These are phyloP conservation scores for Dorcus hopei DNA, from an alignment of 2,888 invertebrate genomes.

Conservation along the genomic window DNA sequence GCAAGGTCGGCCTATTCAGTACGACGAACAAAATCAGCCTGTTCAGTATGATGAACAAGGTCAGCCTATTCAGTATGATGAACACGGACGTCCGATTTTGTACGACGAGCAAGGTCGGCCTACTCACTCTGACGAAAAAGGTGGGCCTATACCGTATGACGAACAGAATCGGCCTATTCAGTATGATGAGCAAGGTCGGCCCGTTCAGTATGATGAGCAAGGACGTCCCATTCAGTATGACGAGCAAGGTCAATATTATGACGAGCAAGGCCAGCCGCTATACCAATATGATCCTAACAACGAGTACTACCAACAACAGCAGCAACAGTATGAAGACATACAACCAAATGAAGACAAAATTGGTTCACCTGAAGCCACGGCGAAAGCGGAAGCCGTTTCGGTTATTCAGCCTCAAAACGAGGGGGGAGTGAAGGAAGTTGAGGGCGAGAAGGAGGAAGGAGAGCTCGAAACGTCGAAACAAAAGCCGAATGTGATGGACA, in stretches of 20 bases:
- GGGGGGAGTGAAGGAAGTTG: too few species aligned
- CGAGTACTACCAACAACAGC: slow-evolving; percentile 17
- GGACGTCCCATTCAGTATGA: slow-evolving; percentile 10
- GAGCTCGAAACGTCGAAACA: neutral
- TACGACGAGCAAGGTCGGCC: slow-evolving; percentile 20
- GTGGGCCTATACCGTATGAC: slow-evolving; percentile 24
- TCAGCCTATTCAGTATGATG: slow-evolving; percentile 27
- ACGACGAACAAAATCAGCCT: slow-evolving; percentile 20
- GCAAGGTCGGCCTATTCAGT: slow-evolving; percentile 20
- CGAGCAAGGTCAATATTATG: slow-evolving; percentile 32
- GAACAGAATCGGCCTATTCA: slow-evolving; percentile 28
- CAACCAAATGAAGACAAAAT: slow-evolving; percentile 6
- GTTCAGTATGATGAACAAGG: slow-evolving; percentile 26
- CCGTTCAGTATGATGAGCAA: slow-evolving; percentile 14
- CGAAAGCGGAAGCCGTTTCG: neutral
- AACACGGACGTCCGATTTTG: slow-evolving; percentile 17
- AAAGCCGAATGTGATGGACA: slow-evolving; percentile 38
- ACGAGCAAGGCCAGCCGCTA: slow-evolving; percentile 29
- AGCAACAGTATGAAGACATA: slow-evolving; percentile 6
- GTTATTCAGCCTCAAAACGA: too few species aligned
- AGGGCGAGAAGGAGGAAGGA: neutral
- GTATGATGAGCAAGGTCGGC: slow-evolving; percentile 25
- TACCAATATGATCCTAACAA: slow-evolving; percentile 32
- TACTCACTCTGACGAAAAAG: slow-evolving; percentile 16
- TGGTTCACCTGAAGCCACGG: neutral